Percentiles rank a stretch among this genome's conserved stretches.
phyloP scores from a whole-genome alignment of 2,113 vertebrate genomes.

The Dipodomys ordii region DNA sequence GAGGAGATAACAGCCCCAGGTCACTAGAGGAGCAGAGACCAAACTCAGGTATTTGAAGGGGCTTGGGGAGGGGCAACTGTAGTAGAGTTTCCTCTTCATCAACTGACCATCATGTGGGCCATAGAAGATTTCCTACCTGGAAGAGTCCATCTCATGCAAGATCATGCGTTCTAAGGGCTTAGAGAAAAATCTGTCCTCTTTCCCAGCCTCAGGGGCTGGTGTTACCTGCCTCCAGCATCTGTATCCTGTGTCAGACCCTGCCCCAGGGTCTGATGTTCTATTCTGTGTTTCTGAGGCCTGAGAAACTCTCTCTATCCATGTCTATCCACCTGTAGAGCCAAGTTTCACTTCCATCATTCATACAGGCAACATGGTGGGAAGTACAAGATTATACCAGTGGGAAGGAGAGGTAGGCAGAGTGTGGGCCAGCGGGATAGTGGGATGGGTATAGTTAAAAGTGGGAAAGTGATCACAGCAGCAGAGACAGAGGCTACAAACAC shows the following conservation, averaged over 20 bases:
- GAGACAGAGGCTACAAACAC: neutral
- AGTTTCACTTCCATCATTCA: neutral
- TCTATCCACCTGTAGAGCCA: neutral
- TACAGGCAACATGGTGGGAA: neutral
- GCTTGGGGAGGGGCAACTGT: rapidly evolving
- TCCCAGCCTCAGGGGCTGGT: rapidly evolving
- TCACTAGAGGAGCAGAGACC: neutral
- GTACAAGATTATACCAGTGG: neutral
- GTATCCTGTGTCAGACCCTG: neutral
- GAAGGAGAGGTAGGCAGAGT: neutral
- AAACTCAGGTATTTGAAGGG: constrained; percentile 46
- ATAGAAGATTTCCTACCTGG: rapidly evolving
- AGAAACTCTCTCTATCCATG: neutral
- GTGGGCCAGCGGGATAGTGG: too few species aligned
- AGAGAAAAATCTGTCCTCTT: neutral
- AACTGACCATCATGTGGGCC: neutral
- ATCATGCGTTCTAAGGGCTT: neutral
- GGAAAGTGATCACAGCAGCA: neutral
- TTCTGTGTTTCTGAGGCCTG: neutral
- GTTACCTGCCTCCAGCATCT: too few species aligned
- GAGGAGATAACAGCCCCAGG: rapidly evolving
- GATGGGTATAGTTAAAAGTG: neutral
- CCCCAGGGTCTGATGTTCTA: neutral
- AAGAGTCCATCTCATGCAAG: rapidly evolving
- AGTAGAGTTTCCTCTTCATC: neutral